Percentiles rank a stretch among this genome's conserved stretches.
phyloP scores from a whole-genome alignment of 2,797 vertebrate genomes.

The Chelon auratus region DNA sequence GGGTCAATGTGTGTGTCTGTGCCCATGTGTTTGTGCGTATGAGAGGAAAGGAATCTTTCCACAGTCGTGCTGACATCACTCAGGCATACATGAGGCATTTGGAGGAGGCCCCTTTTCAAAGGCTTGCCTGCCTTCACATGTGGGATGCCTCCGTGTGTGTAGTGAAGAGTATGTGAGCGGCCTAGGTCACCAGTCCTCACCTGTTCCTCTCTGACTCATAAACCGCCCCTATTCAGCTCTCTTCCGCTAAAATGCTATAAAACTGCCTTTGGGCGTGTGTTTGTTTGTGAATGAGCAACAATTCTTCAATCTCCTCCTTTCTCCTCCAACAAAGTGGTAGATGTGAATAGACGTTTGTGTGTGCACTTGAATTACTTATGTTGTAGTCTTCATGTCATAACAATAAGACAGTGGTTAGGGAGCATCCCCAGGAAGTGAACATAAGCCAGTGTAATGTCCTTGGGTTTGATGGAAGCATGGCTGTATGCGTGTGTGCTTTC shows the following conservation, averaged over 20 bases:
- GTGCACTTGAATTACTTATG: conserved; percentile 3
- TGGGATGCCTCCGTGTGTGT: conserved; percentile 44
- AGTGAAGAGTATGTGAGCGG: conserved; percentile 28
- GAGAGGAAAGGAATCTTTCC: conserved; percentile 83
- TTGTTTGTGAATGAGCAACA: conserved; percentile 21
- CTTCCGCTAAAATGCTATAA: conserved; percentile 43
- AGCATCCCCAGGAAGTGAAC: neutral
- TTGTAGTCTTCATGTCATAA: neutral
- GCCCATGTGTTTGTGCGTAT: conserved; percentile 32
- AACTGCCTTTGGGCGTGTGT: conserved; percentile 11
- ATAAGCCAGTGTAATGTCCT: neutral
- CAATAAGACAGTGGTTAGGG: neutral
- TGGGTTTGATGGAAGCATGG: neutral
- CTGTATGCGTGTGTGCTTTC: conserved; percentile 9
- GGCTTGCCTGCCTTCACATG: conserved; percentile 71
- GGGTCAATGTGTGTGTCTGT: conserved; percentile 26
- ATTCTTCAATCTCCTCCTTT: conserved; percentile 31
- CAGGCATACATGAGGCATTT: conserved; percentile 77
- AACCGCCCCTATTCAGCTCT: conserved; percentile 50
- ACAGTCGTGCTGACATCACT: conserved; percentile 76
- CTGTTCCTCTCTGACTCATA: conserved; percentile 63
- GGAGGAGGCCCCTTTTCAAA: conserved; percentile 74
- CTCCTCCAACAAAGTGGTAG: conserved; percentile 38
- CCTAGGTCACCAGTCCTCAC: conserved; percentile 60
- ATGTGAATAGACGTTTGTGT: conserved; percentile 36